phyloP scores from a whole-genome alignment of 2,888 invertebrate genomes.

The Parnassius orleans region DNA sequence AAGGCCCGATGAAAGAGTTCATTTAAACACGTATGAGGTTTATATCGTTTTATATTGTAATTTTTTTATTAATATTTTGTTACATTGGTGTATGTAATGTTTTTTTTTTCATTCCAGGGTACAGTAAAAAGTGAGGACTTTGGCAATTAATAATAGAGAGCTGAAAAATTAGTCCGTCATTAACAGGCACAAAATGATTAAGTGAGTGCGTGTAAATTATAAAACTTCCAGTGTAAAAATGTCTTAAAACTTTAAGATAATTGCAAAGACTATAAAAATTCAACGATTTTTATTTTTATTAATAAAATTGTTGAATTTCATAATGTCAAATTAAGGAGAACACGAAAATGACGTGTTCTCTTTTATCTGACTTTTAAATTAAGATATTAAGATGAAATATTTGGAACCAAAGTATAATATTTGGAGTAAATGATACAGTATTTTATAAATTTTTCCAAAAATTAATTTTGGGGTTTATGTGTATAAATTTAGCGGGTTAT shows the following conservation, averaged over 20 bases:
- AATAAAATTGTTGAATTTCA: slow-evolving; percentile 20
- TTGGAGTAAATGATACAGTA: slow-evolving; percentile 23
- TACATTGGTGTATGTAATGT: neutral
- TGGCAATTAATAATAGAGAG: neutral
- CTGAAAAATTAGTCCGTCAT: neutral
- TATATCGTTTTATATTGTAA: slow-evolving; percentile 34
- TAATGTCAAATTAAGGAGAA: slow-evolving; percentile 58
- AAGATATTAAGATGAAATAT: slow-evolving; percentile 29
- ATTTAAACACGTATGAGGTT: slow-evolving; percentile 57
- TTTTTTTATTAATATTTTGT: neutral
- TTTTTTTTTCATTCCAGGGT: slow-evolving; percentile 10
- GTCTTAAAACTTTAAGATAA: neutral
- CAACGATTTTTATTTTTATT: neutral
- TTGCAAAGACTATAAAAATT: slow-evolving; percentile 13
- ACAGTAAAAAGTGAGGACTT: slow-evolving; percentile 1
- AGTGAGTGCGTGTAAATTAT: neutral
- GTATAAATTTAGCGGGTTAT: slow-evolving; percentile 7
- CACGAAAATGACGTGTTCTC: slow-evolving; percentile 45
- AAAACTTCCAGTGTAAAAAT: slow-evolving; percentile 6
- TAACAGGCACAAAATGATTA: slow-evolving; percentile 9
- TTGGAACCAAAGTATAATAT: slow-evolving; percentile 55
- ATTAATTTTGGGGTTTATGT: slow-evolving; percentile 7
- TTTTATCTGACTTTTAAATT: slow-evolving; percentile 54
- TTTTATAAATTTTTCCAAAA: slow-evolving; percentile 27
- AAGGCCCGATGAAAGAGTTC: slow-evolving; percentile 52